Base-by-base conservation (phyloP, 2,113 vertebrate genomes). In the Aleadryas rufinucha region DNA sequence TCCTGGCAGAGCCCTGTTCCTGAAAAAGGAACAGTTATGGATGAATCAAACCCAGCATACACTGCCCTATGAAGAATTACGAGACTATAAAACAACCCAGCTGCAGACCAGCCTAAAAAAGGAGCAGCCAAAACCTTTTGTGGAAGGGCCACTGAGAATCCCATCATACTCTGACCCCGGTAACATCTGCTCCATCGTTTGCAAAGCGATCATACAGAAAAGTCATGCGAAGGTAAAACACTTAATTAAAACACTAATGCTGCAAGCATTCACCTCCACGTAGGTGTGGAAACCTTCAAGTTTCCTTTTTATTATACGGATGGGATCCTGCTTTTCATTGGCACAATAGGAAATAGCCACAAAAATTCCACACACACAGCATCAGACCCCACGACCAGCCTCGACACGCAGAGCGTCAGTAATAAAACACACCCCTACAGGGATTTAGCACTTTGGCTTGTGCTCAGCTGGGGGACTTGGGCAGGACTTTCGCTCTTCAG, bases 291-390 rank as follows among this genome's bases (percentile, higher is more conserved):
- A 96, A 94, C 56, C 70, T 90, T 92, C 78, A 74, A 82, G 80
- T 85, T 98, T 98, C 95, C 97, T 97, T 98, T 97, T 98, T 84
- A 88, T 97, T 98, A 76, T 95, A 97, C 3, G 27, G 84, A 95
- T 70, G 30, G 60, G 96, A 95, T 92, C 92, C 92, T 96, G 89
- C 95, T 97, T 95, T 94, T 89, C 82, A 97, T 82, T 95, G 93
- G 96, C 92, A 95, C 78, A 96, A 94, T 95, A 92, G 95, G 92
- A 97, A 91, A 97, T 97, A 97, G 97, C 97, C 97, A 97, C 96
- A 97, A 96, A 84, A 98, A 99, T 99, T 98, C 98, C 98, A 98
- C 96, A 98, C 97, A 97, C 98, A 98, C 98, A 98, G 97, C 97
- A 98, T 98, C 98, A 98, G 95, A 96, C 93, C 93, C 90, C 4